phyloP scores from a whole-genome alignment of 1,140 invertebrate species.

The Ceratosolen fusciceps region DNA sequence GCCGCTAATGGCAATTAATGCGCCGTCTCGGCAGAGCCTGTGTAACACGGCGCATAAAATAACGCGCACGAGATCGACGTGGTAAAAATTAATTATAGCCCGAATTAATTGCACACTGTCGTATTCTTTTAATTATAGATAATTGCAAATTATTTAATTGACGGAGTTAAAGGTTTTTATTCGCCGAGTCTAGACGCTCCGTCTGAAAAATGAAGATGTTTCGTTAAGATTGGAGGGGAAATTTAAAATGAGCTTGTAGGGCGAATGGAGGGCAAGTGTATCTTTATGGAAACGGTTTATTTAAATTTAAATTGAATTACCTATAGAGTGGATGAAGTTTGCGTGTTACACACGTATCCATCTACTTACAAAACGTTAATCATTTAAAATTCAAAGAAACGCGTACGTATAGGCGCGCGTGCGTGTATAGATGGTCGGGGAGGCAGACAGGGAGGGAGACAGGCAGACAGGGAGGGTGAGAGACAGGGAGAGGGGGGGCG shows the following conservation, averaged over 20 bases:
- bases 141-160: neutral
- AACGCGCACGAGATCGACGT: too few species aligned
- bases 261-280: neutral
- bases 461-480: too few species aligned
- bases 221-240: neutral
- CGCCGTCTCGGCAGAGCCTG: neutral
- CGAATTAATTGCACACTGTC: too few species aligned
- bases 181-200: neutral
- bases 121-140: neutral
- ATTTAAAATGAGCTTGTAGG: neutral
- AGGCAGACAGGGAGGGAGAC: too few species aligned
- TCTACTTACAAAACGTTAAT: constrained; percentile 2
- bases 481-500: neutral
- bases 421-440: too few species aligned
- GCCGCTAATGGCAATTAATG: neutral
- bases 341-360: constrained; percentile 14
- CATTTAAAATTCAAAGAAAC: neutral
- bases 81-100: too few species aligned
- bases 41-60: too few species aligned
- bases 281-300: constrained; percentile 2
- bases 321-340: neutral
- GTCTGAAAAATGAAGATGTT: neutral
- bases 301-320: constrained; percentile 15
- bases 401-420: too few species aligned
- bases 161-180: neutral